Conservation (phyloP, 2,797 vertebrate genomes). For the Pipistrellus pipistrellus region DNA sequence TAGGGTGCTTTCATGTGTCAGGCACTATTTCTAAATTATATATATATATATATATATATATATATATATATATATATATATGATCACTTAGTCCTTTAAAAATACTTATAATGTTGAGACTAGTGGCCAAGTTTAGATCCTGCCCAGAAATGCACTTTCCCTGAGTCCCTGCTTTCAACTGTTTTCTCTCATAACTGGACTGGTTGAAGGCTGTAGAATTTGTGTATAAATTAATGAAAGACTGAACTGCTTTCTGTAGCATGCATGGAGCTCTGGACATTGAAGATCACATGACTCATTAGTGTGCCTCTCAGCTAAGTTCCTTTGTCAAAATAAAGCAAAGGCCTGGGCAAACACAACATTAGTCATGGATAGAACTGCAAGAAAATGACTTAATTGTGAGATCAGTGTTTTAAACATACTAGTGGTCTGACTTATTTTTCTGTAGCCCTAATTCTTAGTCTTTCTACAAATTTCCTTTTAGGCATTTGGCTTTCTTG, state of each 20-base stretch:
- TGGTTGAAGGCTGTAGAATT: background rate
- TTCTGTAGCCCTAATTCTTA: background rate
- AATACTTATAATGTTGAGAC: background rate
- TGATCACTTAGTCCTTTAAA: too few species aligned
- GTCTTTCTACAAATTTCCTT: background rate
- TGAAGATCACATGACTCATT: background rate
- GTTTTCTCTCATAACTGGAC: background rate
- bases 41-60: background rate
- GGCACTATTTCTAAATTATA: background rate
- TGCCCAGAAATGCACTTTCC: background rate
- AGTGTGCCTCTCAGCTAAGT: background rate
- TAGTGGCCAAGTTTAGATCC: background rate
- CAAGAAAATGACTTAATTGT: background rate
- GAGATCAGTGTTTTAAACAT: constrained; percentile 3
- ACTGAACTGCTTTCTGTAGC: constrained; percentile 4
- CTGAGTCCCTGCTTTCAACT: background rate
- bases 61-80: too few species aligned
- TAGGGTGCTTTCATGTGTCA: background rate
- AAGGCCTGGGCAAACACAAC: background rate
- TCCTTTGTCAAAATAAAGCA: constrained; percentile 15
- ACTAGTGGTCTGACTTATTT: background rate
- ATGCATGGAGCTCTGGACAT: background rate
- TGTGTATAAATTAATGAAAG: background rate
- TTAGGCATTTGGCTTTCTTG: constrained; percentile 42
- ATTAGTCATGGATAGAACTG: background rate